phyloP scores from a whole-genome alignment of 2,113 vertebrate genomes.

The Ophthalmotilapia sp. region DNA sequence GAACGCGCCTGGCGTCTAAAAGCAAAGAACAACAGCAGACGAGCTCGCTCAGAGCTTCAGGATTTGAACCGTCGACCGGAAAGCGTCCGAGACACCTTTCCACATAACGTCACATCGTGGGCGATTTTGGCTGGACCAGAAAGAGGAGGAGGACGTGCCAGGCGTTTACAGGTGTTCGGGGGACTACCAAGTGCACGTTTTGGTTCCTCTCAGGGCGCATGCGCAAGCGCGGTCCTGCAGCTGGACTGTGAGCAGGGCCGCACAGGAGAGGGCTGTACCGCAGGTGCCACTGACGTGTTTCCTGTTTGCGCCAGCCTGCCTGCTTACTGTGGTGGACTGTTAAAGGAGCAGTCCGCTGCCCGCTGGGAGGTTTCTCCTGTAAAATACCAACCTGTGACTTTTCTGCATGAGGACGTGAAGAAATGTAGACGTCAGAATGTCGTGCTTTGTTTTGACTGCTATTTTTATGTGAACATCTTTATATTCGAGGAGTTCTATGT shows the following conservation, averaged over 20 bases:
- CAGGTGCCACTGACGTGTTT: not conserved
- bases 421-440: constrained; percentile 38
- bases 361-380: not conserved
- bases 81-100: constrained; percentile 17
- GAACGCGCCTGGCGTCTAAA: constrained; percentile 50
- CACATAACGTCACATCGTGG: constrained; percentile 34
- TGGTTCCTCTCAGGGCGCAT: not conserved
- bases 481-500: constrained; percentile 28
- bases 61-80: constrained; percentile 27
- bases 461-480: constrained; percentile 11
- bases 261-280: not conserved
- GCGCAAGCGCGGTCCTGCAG: not conserved
- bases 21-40: not conserved
- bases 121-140: not conserved
- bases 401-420: constrained; percentile 37
- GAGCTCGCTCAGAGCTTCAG: not conserved
- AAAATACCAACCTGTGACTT: not conserved
- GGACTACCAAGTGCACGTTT: not conserved
- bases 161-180: not conserved
- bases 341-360: not conserved
- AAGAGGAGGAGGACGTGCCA: not conserved
- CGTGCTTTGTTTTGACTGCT: not conserved
- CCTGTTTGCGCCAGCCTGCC: not conserved
- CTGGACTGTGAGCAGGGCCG: not conserved
- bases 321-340: not conserved